Percentiles rank a stretch among this genome's conserved stretches.
Evolutionary conservation across 2,888 invertebrate genomes (phyloP).

Genomic region (Tachina fera): DNA sequence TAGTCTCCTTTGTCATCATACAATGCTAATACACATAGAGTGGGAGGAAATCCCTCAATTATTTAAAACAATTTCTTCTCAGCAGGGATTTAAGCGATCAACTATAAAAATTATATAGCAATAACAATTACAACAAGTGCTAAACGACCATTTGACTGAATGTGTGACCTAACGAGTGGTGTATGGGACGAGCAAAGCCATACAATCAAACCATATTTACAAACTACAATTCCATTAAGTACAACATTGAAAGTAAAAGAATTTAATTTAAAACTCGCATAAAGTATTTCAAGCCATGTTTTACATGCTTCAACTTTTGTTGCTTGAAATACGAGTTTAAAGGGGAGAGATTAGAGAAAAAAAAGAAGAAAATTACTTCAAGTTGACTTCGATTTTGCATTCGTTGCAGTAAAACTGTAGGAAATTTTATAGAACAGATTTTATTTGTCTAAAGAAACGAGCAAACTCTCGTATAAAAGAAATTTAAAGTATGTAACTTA

Average conservation of each 20-base stretch:
- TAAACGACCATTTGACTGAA: constrained; percentile 29
- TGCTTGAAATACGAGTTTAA: no score
- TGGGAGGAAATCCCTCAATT: constrained; percentile 71
- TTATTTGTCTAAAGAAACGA: no score
- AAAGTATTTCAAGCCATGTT: not conserved
- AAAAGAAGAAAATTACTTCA: no score
- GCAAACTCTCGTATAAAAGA: no score
- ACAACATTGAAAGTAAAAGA: not conserved
- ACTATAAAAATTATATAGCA: constrained; percentile 60
- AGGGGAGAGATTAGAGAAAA: no score
- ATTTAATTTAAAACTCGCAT: not conserved
- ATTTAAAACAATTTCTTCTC: constrained; percentile 71
- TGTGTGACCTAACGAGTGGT: constrained; percentile 15
- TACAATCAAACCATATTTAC: not conserved
- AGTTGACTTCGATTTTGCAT: no score
- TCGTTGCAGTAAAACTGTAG: no score
- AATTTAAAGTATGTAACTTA: no score
- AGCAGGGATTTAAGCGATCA: constrained; percentile 68
- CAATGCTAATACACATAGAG: constrained; percentile 46
- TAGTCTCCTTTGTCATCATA: constrained; percentile 20
- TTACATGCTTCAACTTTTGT: no score
- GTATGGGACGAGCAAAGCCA: not conserved
- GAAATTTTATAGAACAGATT: no score
- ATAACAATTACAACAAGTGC: constrained; percentile 34
- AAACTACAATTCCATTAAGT: not conserved